Evolutionary conservation across 2,888 invertebrate species (phyloP), one percentile per base, ranked within the genome.

Genomic region (Coremacera marginata): DNA sequence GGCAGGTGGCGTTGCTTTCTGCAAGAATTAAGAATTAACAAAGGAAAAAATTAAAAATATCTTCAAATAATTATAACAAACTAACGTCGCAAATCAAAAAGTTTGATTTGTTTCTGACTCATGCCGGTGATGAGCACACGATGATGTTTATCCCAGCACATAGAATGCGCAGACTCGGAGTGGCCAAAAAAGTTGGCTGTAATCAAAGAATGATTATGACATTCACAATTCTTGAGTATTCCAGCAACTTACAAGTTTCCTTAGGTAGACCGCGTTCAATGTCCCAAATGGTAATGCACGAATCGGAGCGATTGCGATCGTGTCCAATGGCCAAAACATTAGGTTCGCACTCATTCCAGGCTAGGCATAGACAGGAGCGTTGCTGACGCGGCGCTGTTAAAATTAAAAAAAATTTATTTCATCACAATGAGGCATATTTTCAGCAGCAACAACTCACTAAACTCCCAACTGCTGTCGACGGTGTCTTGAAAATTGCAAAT

Each of bases 211-310:
- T 31, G 3, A 5, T 31, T 31, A 67, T 19, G 8, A n/a, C n/a
- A n/a, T n/a, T n/a, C n/a, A n/a, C n/a, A n/a, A n/a, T n/a, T n/a
- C n/a, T n/a, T n/a, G n/a, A n/a, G n/a, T n/a, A n/a, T n/a, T 16
- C 8, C 7, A 14, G 3, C 34, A 16, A 81, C 82, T 82, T 80
- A 85, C 84, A 82, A 27, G 86, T 86, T 62, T 89, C 89, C 75
- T 88, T 89, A 14, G 89, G 87, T 22, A 87, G 80, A 4, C 89
- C 89, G 8, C 84, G 85, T 63, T 86, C 88, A 55, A 86, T 93
- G 89, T 98, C 98, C 97, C 98, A 98, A 67, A 98, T 91, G 8
- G 96, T 91, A 57, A 98, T 93, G 77, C 96, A 96, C 87, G 94
- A 94, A 88, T 98, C 98, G 52, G 95, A 94, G 80, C 97, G 92